A percentile compares a stretch with the other conserved stretches of the same genome.
Conservation (phyloP, 1,140 invertebrate species). For the Pseudomyrmex concolor region DNA sequence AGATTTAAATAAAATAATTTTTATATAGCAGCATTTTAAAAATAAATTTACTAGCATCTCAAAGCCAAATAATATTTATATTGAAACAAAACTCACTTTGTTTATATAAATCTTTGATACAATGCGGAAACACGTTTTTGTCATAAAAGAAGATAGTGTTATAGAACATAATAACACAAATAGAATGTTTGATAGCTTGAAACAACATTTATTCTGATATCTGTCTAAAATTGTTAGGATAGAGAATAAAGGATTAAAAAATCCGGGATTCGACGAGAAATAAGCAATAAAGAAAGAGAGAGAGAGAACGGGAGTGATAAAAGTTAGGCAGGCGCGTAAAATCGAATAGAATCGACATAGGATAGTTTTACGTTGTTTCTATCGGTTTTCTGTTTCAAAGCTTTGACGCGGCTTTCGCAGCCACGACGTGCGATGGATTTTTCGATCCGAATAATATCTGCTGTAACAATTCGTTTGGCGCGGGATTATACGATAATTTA, state of each 20-base stretch:
- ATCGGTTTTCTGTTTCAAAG: slow-evolving; percentile 58
- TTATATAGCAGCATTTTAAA: neutral
- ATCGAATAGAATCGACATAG: slow-evolving; percentile 34
- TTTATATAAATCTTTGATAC: neutral
- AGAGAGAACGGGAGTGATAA: neutral
- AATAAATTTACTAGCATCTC: neutral
- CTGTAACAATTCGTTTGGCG: slow-evolving; percentile 28
- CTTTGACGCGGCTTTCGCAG: slow-evolving; percentile 42
- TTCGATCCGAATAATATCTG: slow-evolving; percentile 35
- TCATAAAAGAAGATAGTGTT: neutral
- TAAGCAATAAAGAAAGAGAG: slow-evolving; percentile 33
- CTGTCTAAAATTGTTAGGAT: slow-evolving; percentile 16
- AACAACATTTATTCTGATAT: slow-evolving; percentile 48
- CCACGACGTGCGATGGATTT: slow-evolving; percentile 33
- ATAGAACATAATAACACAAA: slow-evolving; percentile 9
- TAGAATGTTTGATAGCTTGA: slow-evolving; percentile 11
- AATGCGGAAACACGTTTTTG: neutral
- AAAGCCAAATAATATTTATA: neutral
- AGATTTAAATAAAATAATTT: neutral
- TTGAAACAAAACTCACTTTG: neutral
- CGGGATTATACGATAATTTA: slow-evolving; percentile 23
- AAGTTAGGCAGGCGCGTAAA: slow-evolving; percentile 46
- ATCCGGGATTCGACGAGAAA: slow-evolving; percentile 27
- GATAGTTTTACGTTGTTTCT: slow-evolving; percentile 52
- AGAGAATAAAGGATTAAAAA: slow-evolving; percentile 28